Base-by-base conservation (phyloP, 2,888 invertebrate species). In the Tipula vernalis region DNA sequence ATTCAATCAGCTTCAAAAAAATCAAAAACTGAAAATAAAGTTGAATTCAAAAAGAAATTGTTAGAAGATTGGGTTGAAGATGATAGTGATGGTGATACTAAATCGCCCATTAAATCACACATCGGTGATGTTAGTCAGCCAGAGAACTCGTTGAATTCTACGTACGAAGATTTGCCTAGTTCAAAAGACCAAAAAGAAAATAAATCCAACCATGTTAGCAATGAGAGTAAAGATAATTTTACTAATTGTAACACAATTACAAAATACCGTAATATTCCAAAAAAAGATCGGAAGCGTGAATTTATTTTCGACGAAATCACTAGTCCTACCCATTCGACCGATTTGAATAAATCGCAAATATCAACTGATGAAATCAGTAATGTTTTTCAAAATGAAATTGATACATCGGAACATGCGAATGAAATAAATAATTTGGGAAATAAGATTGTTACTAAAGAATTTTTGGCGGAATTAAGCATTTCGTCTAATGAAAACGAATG, bases 21-120 rank as follows among this genome's bases (percentile, higher is more conserved):
- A 18, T 91, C 92, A 89, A 88, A 89, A 36, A 86, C 71, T 28
- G 83, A 47, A 8, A 86, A 86, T 41, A 93, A 93, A 51, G 93
- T 94, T 90, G 93, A 93, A 86, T 36, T 86, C 10, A 51, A 86
- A 88, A 88, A 88, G 87, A 94, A 95, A 88, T 92, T 96, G 83
- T 91, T 96, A 87, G 95, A 95, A 0, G 96, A 96, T 89, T 96
- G 96, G 96, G 94, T 94, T 88, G 96, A 96, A 89, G 94, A 93
- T 87, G 93, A 93, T 18, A 92, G 92, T 57, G 92, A 92, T 41
- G 89, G 87, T 3, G 89, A 88, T n/a, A 86, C 88, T 86, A 84
- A 84, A 86, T 36, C 36, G 8, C n/a, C 28, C 36, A 12, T n/a
- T 28, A 44, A 47, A 86, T 44, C 42, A 8, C 10, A 5, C 28